A percentile compares a stretch with the other conserved stretches of the same genome.
Evolutionary conservation across 2,113 vertebrate genomes (phyloP).

Genomic region (Stigmatopora argus): DNA sequence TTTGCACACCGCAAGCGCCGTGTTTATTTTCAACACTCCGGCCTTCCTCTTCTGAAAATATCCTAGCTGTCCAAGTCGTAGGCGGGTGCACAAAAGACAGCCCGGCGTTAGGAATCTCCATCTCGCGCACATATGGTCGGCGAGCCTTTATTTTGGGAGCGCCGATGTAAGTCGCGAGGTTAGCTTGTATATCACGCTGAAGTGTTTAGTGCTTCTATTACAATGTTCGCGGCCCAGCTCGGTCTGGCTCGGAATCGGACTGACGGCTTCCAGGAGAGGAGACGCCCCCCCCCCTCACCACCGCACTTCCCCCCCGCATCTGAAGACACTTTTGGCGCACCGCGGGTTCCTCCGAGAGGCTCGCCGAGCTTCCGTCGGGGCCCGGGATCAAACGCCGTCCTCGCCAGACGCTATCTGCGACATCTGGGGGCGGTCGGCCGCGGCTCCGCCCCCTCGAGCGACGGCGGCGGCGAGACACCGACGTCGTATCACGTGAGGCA

Average conservation of each 20-base stretch:
- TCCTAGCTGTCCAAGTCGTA: slow-evolving; percentile 48
- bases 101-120: slow-evolving; percentile 8
- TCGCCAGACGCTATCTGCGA: slow-evolving; percentile 61
- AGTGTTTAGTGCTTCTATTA: slow-evolving; percentile 41
- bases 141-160: slow-evolving; percentile 2
- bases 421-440: slow-evolving; percentile 67
- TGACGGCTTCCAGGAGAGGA: slow-evolving; percentile 46
- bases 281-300: neutral
- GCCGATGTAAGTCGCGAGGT: slow-evolving; percentile 34
- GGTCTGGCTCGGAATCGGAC: slow-evolving; percentile 35
- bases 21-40: slow-evolving; percentile 65
- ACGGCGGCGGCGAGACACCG: slow-evolving; percentile 60
- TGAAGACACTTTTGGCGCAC: slow-evolving; percentile 58
- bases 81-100: slow-evolving; percentile 43
- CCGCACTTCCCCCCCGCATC: slow-evolving; percentile 49
- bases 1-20: slow-evolving; percentile 55
- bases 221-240: slow-evolving; percentile 38
- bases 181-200: slow-evolving; percentile 32
- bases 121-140: slow-evolving; percentile 20
- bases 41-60: slow-evolving; percentile 59
- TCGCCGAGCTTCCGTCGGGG: slow-evolving; percentile 54
- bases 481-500: slow-evolving; percentile 68
- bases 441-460: slow-evolving; percentile 60
- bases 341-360: slow-evolving; percentile 51
- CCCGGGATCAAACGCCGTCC: slow-evolving; percentile 64